Evolutionary conservation across 2,113 vertebrate species (phyloP), one percentile per base, ranked within the genome.

Genomic region (Gambusia affinis): DNA sequence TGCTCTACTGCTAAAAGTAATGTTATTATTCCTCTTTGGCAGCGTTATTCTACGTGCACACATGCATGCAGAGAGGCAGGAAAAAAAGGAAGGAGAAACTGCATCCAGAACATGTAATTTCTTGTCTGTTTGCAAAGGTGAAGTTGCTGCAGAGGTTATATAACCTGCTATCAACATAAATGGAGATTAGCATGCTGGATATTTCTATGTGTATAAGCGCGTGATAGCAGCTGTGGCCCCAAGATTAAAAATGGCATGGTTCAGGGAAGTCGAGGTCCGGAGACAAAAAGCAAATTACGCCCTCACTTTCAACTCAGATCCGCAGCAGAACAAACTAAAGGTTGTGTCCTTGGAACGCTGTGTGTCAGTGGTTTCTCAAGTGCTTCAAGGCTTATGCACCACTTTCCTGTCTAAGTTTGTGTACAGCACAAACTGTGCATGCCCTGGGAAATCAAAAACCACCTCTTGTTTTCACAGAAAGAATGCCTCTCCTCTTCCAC

Each of bases 91-190:
- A 47, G 44, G 44, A 47, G 17, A 86, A 82, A 66, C 70, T 44
- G 71, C 70, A 80, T 89, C 80, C 76, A 77, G 73, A 80, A 86
- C 90, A 87, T 90, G 91, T 91, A 80, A 87, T 90, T 92, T 92
- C 92, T 83, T 91, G 86, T 87, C 70, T 87, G 82, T 79, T 85
- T 88, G 85, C 75, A 28, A 87, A 86, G 70, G 85, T 76, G 30
- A 87, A 86, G 71, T 71, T 61, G 87, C 88, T 72, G 80, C 83
- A 76, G 69, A 86, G 78, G 86, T 92, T 92, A 90, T 74, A 79
- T 84, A 91, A 92, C 68, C 60, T 67, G 60, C 79, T 76, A 83
- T 78, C 73, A 54, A 57, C 44, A 72, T 67, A 85, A 89, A 88
- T 86, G 70, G 80, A 89, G 84, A 91, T 86, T 85, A 84, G 88